Evolutionary conservation across 2,113 vertebrate species (phyloP).

Genomic region (Campylomormyrus tamandua): DNA sequence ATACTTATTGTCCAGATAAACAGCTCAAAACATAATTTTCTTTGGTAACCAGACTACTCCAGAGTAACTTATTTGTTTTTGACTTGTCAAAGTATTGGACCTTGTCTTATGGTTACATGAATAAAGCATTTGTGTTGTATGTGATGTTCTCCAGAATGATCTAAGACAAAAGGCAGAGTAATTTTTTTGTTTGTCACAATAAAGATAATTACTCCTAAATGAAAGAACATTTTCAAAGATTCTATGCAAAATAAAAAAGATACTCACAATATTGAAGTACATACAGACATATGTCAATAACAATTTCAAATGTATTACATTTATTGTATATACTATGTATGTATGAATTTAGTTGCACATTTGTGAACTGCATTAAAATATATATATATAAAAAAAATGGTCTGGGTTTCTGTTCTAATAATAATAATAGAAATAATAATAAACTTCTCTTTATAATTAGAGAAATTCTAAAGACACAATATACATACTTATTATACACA

Average conservation of each 20-base stretch:
- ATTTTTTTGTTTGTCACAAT: neutral
- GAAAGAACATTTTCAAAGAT: constrained; percentile 72
- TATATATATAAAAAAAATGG: constrained; percentile 67
- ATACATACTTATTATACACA: neutral
- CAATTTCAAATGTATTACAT: constrained; percentile 83
- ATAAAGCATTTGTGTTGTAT: neutral
- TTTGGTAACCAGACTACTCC: neutral
- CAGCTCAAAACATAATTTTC: neutral
- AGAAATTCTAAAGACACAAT: neutral
- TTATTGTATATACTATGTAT: constrained; percentile 90
- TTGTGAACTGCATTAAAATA: constrained; percentile 83
- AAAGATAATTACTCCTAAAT: neutral
- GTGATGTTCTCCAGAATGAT: neutral
- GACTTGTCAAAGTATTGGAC: neutral
- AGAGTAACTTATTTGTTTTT: neutral
- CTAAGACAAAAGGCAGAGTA: neutral
- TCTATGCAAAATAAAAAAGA: constrained; percentile 75
- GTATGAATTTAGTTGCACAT: constrained; percentile 82
- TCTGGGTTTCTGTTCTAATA: neutral
- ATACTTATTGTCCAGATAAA: neutral
- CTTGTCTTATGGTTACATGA: neutral
- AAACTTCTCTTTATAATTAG: neutral
- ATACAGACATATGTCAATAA: constrained; percentile 62
- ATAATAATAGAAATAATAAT: neutral
- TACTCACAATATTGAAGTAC: constrained; percentile 73